phyloP scores from a whole-genome alignment of 2,888 invertebrate genomes.

The Boloria selene region DNA sequence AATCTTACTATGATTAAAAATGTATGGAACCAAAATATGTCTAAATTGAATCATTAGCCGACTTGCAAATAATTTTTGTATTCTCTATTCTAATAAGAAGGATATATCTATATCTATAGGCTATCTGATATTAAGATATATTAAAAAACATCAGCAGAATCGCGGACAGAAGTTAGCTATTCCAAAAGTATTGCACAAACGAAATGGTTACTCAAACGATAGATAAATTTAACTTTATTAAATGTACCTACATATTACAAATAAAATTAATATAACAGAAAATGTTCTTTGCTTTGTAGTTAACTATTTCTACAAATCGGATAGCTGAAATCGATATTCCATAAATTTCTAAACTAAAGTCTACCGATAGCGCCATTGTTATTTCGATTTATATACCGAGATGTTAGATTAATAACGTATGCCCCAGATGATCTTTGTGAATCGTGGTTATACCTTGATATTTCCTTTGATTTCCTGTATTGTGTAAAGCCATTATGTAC shows the following conservation, averaged over 20 bases:
- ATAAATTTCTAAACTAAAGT: slow-evolving; percentile 13
- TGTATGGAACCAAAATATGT: too few species aligned
- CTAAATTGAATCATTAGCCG: too few species aligned
- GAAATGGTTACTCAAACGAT: too few species aligned
- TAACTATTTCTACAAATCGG: slow-evolving; percentile 9
- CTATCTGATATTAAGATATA: too few species aligned
- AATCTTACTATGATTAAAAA: too few species aligned
- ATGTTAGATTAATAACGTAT: slow-evolving; percentile 36
- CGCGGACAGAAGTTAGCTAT: neutral
- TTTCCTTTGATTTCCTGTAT: slow-evolving; percentile 21
- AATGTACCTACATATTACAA: neutral
- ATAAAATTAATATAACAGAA: neutral
- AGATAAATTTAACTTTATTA: too few species aligned
- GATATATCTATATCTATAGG: too few species aligned
- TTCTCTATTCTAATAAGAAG: too few species aligned
- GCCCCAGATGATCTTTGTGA: slow-evolving; percentile 33
- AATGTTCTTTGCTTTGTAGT: too few species aligned
- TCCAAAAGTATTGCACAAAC: too few species aligned
- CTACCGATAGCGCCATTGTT: slow-evolving; percentile 37
- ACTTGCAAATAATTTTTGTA: too few species aligned
- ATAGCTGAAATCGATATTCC: slow-evolving; percentile 11
- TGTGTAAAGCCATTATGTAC: neutral
- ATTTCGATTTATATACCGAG: slow-evolving; percentile 36
- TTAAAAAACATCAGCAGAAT: neutral
- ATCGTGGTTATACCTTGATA: slow-evolving; percentile 26